Evolutionary conservation across 1,140 invertebrate species (phyloP), one percentile per base, ranked within the genome.

Genomic region (Tetragonula clypearis): DNA sequence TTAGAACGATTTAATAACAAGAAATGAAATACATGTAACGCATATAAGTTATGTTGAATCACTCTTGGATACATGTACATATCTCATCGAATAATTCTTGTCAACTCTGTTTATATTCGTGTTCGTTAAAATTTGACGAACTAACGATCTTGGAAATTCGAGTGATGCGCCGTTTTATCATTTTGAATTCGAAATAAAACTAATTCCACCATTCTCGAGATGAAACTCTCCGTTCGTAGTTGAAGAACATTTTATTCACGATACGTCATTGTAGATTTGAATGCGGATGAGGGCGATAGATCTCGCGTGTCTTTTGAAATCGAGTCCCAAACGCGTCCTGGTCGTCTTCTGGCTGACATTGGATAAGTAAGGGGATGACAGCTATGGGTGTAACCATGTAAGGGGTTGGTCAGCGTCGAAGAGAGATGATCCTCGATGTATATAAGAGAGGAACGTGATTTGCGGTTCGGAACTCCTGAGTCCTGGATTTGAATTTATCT

Each of bases 401-500:
- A 89, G 90, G 90, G 89, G 91, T 90, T 92, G 93, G 92, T 92
- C 92, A 92, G 91, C 87, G 80, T 86, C 90, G 91, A 92, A 93
- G 92, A 93, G 92, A 92, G 93, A 93, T 93, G 92, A 93, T 93
- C 93, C 92, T 85, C 86, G 77, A 91, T 91, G 90, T 92, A 92
- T 91, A 92, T 92, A 92, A 89, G 82, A 91, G 87, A 87, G 89
- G 87, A 91, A 92, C 91, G 93, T 93, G 92, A 93, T 93, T 93
- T 93, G 93, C 92, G 92, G 92, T 92, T 91, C 90, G 91, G 90
- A 87, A 91, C 91, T 92, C 84, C 83, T 85, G 90, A 91, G 90
- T 92, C 90, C 84, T 85, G 92, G 93, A 93, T 93, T 93, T 93
- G 92, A 93, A 93, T 93, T 93, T 93, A 93, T 93, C 92, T 93